phyloP scores from a whole-genome alignment of 2,113 vertebrate species.

The Cathartes aura region DNA sequence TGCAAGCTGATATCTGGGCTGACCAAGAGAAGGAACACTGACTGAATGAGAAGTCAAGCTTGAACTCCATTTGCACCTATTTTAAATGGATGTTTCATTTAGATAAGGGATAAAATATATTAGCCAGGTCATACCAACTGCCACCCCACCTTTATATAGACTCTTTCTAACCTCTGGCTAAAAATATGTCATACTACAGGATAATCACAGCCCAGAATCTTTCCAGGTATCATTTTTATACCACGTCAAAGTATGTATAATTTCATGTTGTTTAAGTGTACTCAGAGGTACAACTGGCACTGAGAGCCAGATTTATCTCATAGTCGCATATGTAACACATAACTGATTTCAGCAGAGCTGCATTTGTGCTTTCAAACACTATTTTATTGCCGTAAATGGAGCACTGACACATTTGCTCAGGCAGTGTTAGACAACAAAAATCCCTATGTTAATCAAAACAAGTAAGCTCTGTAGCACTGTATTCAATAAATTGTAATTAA shows the following conservation, averaged over 20 bases:
- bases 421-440: neutral
- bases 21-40: neutral
- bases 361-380: neutral
- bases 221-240: neutral
- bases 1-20: neutral
- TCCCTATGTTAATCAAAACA: neutral
- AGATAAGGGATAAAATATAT: neutral
- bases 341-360: neutral
- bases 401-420: neutral
- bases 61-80: neutral
- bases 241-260: neutral
- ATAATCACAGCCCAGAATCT: neutral
- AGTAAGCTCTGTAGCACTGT: neutral
- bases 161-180: neutral
- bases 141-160: neutral
- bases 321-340: neutral
- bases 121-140: neutral
- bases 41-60: neutral
- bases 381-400: neutral
- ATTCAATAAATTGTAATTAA: constrained; percentile 32
- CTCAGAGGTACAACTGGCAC: neutral
- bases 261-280: neutral
- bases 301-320: neutral
- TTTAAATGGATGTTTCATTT: neutral
- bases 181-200: neutral